Conservation (phyloP, 2,113 vertebrate species). For the Tupaia chinensis region DNA sequence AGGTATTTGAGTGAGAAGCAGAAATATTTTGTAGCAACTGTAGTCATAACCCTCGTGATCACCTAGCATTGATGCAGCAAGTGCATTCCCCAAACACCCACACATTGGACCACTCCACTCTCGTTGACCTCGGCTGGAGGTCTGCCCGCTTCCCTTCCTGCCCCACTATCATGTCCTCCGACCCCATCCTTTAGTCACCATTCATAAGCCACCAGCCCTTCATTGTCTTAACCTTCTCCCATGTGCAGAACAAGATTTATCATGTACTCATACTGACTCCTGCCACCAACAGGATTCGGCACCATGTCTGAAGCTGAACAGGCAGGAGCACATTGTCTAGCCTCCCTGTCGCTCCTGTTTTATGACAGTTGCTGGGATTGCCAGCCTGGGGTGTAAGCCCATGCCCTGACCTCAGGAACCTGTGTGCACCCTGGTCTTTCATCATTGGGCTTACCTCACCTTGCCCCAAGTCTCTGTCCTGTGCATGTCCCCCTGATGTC, state of each 20-base stretch:
- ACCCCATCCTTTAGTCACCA: not conserved
- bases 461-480: not conserved
- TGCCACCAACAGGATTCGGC: not conserved
- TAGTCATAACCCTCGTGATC: not conserved
- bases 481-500: not conserved
- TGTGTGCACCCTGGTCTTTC: not conserved
- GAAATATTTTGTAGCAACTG: not conserved
- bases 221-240: not conserved
- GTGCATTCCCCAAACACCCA: not conserved
- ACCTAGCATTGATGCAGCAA: fast-evolving
- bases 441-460: too few species aligned
- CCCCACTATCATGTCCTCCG: too few species aligned
- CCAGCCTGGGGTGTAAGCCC: not conserved
- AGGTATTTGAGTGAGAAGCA: not conserved
- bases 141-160: too few species aligned
- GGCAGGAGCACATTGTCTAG: not conserved
- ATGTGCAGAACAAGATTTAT: not conserved
- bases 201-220: not conserved
- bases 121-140: not conserved
- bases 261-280: not conserved
- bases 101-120: not conserved
- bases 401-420: not conserved
- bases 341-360: not conserved
- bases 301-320: not conserved
- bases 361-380: not conserved